Conservation (phyloP, 2,113 vertebrate genomes). For the Halichoerus grypus region DNA sequence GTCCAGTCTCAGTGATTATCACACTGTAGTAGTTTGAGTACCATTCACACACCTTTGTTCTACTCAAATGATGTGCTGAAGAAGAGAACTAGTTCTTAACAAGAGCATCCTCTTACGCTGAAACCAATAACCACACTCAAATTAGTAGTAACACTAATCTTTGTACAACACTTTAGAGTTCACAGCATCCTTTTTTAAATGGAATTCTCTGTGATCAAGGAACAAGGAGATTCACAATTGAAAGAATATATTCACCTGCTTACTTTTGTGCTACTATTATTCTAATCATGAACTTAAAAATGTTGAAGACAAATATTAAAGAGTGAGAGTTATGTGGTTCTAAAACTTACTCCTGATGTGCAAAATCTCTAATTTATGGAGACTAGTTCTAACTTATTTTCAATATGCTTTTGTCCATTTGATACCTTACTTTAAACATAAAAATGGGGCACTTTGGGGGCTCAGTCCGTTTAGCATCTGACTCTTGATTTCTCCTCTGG, state of each 20-base stretch:
- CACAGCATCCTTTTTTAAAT: neutral
- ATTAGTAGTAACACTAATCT: neutral
- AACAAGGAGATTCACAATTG: neutral
- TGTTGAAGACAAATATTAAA: neutral
- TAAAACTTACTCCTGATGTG: neutral
- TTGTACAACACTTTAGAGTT: neutral
- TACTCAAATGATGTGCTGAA: neutral
- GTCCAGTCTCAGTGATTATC: constrained; percentile 34
- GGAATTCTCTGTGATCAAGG: neutral
- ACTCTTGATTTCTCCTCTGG: neutral
- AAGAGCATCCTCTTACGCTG: neutral
- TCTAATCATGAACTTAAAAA: neutral
- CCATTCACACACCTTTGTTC: neutral
- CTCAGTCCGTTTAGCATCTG: neutral
- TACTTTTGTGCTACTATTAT: neutral
- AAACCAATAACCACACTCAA: neutral
- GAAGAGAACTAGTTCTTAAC: neutral
- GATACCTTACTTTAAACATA: neutral
- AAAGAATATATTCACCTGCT: neutral
- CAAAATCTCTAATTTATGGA: neutral
- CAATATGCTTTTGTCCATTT: neutral
- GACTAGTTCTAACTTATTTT: neutral
- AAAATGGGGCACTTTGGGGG: neutral
- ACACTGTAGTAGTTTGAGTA: neutral
- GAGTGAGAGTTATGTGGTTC: neutral